These are phyloP conservation scores for Sussaba pulchella DNA, from an alignment of 2,888 invertebrate genomes.

Conservation along the genomic window DNA sequence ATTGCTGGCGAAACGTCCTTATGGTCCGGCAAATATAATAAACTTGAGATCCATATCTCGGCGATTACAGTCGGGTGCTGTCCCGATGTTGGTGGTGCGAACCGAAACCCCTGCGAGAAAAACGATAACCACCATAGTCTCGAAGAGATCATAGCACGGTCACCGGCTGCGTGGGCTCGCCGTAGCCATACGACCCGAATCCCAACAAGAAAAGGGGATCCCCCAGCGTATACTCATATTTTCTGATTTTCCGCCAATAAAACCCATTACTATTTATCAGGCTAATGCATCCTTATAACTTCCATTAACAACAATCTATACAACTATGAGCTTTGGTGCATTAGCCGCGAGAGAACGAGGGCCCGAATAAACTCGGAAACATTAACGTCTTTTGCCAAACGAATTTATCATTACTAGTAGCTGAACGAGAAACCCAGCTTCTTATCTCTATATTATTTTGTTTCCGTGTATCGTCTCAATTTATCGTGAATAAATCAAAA, in stretches of 20 bases:
- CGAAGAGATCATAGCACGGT: slow-evolving; percentile 19
- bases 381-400: slow-evolving; percentile 19
- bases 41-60: slow-evolving; percentile 82
- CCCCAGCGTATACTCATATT: slow-evolving; percentile 79
- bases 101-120: slow-evolving; percentile 70
- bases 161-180: slow-evolving; percentile 16
- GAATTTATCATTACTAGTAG: slow-evolving; percentile 56
- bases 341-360: slow-evolving; percentile 69
- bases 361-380: slow-evolving; percentile 35
- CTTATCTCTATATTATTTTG: background rate
- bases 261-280: slow-evolving; percentile 84
- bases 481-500: no score
- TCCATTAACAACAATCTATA: slow-evolving; percentile 83
- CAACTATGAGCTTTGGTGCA: slow-evolving; percentile 75
- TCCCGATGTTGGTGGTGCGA: slow-evolving; percentile 73
- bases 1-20: slow-evolving; percentile 83
- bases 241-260: slow-evolving; percentile 84
- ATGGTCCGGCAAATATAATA: slow-evolving; percentile 83
- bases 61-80: slow-evolving; percentile 77
- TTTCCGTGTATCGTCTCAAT: background rate
- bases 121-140: slow-evolving; percentile 49
- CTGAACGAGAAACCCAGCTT: background rate
- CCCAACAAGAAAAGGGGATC: slow-evolving; percentile 70
- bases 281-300: slow-evolving; percentile 83
- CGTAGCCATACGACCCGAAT: slow-evolving; percentile 31